phyloP scores from a whole-genome alignment of 2,888 invertebrate species.

The Augochlorella aurata region DNA sequence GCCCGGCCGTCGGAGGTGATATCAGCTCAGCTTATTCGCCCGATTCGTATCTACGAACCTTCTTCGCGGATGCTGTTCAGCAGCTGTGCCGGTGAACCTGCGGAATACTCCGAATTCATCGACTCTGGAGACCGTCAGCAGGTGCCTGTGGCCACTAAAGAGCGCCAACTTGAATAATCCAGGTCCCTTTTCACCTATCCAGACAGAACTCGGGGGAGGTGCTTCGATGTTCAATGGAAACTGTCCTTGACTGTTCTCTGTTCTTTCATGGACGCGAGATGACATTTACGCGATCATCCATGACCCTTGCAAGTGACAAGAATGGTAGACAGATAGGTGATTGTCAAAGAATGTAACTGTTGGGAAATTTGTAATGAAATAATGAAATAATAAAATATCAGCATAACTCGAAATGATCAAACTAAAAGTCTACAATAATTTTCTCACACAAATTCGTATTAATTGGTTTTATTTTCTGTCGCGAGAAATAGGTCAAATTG shows the following conservation, averaged over 20 bases:
- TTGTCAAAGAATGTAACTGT: too few species aligned
- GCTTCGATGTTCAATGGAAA: not conserved
- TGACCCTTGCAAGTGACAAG: too few species aligned
- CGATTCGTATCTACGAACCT: slow-evolving; percentile 42
- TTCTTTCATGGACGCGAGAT: too few species aligned
- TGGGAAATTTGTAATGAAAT: too few species aligned
- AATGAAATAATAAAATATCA: too few species aligned
- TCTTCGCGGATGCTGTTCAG: slow-evolving; percentile 39
- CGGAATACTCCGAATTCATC: slow-evolving; percentile 51
- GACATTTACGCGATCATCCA: too few species aligned
- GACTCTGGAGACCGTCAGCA: not conserved
- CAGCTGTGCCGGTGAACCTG: slow-evolving; percentile 32
- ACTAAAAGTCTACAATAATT: too few species aligned
- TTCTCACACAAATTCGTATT: too few species aligned
- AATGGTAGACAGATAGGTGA: too few species aligned
- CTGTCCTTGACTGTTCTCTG: not conserved
- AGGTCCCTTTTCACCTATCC: not conserved
- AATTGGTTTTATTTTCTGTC: too few species aligned
- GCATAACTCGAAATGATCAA: too few species aligned
- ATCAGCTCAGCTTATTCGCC: slow-evolving; percentile 41
- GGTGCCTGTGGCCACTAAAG: not conserved
- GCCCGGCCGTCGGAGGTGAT: slow-evolving; percentile 32
- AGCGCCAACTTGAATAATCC: slow-evolving; percentile 25
- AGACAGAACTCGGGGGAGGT: not conserved
- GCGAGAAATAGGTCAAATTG: too few species aligned